A percentile compares a stretch with the other conserved stretches of the same genome.
Conservation (phyloP, 2,113 vertebrate genomes). For the Catharus fuscescens region DNA sequence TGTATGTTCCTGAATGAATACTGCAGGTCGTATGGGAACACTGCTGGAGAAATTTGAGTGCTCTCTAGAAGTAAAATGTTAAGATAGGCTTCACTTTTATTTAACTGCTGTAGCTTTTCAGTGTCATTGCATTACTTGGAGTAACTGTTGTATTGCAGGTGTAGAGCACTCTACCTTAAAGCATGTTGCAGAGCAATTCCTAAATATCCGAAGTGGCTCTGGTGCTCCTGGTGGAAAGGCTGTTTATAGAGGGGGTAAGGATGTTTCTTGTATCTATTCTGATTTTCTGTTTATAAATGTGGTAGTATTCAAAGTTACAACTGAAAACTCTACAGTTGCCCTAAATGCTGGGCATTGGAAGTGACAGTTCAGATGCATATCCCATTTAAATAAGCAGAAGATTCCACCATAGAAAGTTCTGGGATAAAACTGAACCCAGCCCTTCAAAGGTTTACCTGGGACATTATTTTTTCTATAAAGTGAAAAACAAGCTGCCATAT, state of each 20-base stretch:
- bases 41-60: neutral
- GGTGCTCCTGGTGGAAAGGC: constrained; percentile 81
- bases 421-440: neutral
- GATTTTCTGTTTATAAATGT: neutral
- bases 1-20: neutral
- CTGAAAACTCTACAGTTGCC: neutral
- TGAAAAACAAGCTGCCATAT: neutral
- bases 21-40: neutral
- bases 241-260: constrained; percentile 88
- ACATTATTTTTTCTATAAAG: neutral
- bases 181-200: constrained; percentile 92
- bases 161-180: constrained; percentile 88
- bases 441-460: neutral
- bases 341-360: neutral
- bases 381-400: neutral
- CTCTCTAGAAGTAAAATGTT: neutral
- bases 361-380: neutral
- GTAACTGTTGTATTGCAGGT: constrained; percentile 71
- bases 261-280: neutral
- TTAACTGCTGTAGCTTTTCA: neutral
- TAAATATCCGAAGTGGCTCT: constrained; percentile 91
- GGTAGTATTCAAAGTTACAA: neutral
- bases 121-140: neutral
- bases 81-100: neutral
- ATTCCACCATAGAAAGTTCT: neutral